phyloP scores from a whole-genome alignment of 2,113 vertebrate genomes.

The Paramormyrops kingsleyae region DNA sequence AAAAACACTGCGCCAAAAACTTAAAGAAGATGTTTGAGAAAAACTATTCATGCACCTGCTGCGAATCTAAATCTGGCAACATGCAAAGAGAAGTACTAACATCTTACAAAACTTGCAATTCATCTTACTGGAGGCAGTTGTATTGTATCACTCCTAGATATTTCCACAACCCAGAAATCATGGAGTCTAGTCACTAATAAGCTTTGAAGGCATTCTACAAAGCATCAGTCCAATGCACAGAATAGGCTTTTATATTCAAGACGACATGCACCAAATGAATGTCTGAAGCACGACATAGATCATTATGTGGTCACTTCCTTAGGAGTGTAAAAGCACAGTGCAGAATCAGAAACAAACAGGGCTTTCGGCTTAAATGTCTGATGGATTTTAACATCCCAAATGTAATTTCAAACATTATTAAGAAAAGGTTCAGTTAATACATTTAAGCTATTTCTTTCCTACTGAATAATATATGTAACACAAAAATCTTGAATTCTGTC shows the following conservation, averaged over 20 bases:
- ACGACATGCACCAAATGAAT: background rate
- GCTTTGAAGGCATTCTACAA: background rate
- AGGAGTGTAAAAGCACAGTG: background rate
- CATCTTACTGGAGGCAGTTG: background rate
- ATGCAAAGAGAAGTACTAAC: background rate
- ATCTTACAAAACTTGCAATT: background rate
- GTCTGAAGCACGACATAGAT: background rate
- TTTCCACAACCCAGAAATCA: background rate
- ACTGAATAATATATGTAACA: background rate
- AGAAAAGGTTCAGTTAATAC: background rate
- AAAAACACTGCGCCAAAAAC: background rate
- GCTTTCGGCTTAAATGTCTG: background rate
- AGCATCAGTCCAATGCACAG: background rate
- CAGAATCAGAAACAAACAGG: background rate
- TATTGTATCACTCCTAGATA: background rate
- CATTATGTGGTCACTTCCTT: background rate
- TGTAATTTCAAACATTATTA: background rate
- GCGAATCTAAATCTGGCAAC: background rate
- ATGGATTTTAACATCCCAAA: background rate
- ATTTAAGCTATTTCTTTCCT: background rate
- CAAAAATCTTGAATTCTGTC: background rate
- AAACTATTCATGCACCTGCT: background rate
- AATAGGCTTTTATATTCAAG: background rate
- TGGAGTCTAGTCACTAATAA: background rate
- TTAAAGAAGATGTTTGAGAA: background rate